Evolutionary conservation across 30 jellyfish, hydroid and myxozoan genomes (phyloP), one percentile per base, ranked within the genome.

Genomic region (Aurelia sp.): DNA sequence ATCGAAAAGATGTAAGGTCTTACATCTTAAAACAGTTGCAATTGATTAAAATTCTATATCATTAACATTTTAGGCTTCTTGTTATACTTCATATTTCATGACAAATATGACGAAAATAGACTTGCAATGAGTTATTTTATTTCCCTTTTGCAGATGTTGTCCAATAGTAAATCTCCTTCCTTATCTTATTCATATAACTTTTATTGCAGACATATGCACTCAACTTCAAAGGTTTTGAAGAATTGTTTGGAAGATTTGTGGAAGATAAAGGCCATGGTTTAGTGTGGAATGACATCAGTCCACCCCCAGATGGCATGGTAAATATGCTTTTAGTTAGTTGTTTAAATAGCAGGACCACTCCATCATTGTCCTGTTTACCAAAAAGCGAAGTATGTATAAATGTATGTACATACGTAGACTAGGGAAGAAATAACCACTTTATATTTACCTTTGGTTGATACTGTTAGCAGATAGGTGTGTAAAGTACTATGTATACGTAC

Each of bases 261-360:
- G 78, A 77, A 16, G 97, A 89, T 40, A 63, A 57, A 20, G 93
- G 87, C 1, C 86, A 55, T 63, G 97, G 84, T 1, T 79, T 89
- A 18, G 93, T 71, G 3, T 89, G 97, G 97, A 85, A 81, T 18
- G 89, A 81, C 19, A 89, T 89, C 1, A 74, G 91, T 51, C 97
- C 97, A 38, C 90, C 97, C 1, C 97, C 97, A 40, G 93, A 90
- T 31, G 81, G 75, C 74, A 71, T 72, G 97, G 97, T 89, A 69
- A 33, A 63, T 13, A 19, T 71, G 19, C 12, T 47, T 40, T 4
- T 48, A 10, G 18, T 5, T 4, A 33, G 0, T n/a, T 58, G 10
- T 33, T 30, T 22, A 1, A 33, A 20, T 38, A 7, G n/a, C n/a
- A n/a, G n/a, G 31, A 17, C 3, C 10, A 27, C 35, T 0, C 16